Evolutionary conservation across 1,140 invertebrate genomes (phyloP), one percentile per base, ranked within the genome.

Genomic region (Oedothorax gibbosus): DNA sequence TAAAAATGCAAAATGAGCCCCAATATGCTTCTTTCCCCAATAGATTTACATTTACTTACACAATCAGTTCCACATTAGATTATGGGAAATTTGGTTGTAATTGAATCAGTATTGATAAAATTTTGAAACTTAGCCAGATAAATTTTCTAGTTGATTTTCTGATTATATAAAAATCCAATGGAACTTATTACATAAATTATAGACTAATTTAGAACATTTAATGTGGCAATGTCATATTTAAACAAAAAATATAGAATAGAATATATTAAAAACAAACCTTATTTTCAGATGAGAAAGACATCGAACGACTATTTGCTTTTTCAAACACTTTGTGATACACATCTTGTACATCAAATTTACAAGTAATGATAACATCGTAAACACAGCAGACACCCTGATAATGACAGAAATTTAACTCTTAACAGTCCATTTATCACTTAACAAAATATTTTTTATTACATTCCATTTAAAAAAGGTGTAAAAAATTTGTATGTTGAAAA

Each of bases 311-410:
- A 56, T 73, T 73, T n/a, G 72, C 53, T 20, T 65, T 83, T 15
- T 73, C 56, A 20, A 18, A 60, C 21, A 83, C 35, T 21, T 35
- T 60, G 68, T 20, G 18, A 18, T 56, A 75, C 4, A 75, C 66
- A 75, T 86, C 72, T 62, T 73, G 54, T 56, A 90, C 56, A 87
- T 91, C 88, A 64, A 92, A 86, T 83, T 90, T 90, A 87, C 92
- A 91, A 8, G 92, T 89, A 66, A 91, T 88, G 66, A 93, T 88
- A 11, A 95, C 87, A 88, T 96, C 95, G 90, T 94, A 95, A 62
- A 93, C 88, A 88, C 92, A 90, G 88, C 94, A 95, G 65, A 95
- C 90, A 57, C 93, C 94, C 95, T 96, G 90, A 88, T 94, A 93
- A 87, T 35, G 35, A 35, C 35, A 69, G 8, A 51, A 15, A 71